Evolutionary conservation across 2,113 vertebrate species (phyloP), one percentile per base, ranked within the genome.

Genomic region (Phodopus roborovskii): DNA sequence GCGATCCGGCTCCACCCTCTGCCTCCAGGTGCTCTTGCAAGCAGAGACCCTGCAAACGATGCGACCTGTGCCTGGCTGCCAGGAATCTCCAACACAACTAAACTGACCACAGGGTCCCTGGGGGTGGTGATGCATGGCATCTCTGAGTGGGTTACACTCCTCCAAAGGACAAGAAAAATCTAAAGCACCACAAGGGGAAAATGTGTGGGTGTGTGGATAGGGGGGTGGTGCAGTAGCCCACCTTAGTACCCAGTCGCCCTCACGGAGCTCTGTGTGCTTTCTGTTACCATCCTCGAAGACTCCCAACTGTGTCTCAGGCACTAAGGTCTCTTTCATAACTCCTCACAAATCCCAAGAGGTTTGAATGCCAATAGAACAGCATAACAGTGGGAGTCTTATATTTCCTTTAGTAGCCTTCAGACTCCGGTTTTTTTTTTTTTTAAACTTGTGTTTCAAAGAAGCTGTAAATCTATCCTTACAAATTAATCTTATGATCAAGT

Each of bases 11-110:
- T 19, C 36, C n/a, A 62, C 13, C 24, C n/a, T 26, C 12, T 0
- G 3, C 4, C 56, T 60, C 53, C 0, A 1, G 1, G 5, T 10
- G 7, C 10, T 2, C 12, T 5, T 0, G 15, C 5, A 28, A 33
- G 12, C 16, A 3, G 33, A 36, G 48, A 7, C 17, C 28, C 28
- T 33, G 33, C 16, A 0, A 39, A 60, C 2, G 24, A 83, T 13
- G 22, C 4, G 12, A n/a, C 7, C 13, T 3, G 36, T 20, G 0
- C 56, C 33, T 6, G 33, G 33, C 33, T 17, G 68, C 68, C 20
- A 60, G 50, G 36, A 71, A 71, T 73, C 81, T 62, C n/a, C 39
- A 42, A 19, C 50, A 60, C 36, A 15, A 39, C 36, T 28, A 16
- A 15, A 39, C 36, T 42, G 30, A 36, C 11, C 12, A n/a, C n/a